A percentile compares a stretch with the other conserved stretches of the same genome.
phyloP scores from a whole-genome alignment of 2,797 vertebrate genomes.

The Syndactyla subalaris region DNA sequence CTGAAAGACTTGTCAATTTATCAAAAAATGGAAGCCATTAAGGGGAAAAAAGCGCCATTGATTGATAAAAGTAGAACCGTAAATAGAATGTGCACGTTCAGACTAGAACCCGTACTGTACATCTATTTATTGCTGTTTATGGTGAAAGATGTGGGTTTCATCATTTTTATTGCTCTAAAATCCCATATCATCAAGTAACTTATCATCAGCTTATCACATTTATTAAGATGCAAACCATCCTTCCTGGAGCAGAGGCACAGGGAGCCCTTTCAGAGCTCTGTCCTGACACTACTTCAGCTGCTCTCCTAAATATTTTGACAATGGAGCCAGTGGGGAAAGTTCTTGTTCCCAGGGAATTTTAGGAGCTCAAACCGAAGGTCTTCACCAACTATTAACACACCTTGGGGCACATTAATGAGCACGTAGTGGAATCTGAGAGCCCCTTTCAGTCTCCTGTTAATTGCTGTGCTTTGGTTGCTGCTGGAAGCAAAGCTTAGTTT shows the following conservation, averaged over 20 bases:
- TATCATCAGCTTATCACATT: background rate
- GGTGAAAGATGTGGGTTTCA: background rate
- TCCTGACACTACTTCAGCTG: slow-evolving; percentile 33
- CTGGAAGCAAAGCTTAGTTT: background rate
- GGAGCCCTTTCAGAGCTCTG: background rate
- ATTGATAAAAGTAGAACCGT: background rate
- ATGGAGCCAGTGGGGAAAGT: slow-evolving; percentile 49
- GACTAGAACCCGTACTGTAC: background rate
- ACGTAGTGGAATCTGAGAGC: background rate
- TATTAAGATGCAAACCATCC: slow-evolving; percentile 31
- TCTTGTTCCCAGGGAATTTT: slow-evolving; percentile 52
- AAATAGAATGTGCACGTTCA: background rate
- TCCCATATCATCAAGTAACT: background rate
- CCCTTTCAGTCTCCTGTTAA: background rate
- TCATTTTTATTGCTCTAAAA: background rate
- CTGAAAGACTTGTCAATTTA: background rate
- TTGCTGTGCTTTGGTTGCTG: background rate
- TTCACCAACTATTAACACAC: slow-evolving; percentile 11
- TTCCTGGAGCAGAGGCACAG: slow-evolving; percentile 1
- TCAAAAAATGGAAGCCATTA: background rate
- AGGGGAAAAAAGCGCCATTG: background rate
- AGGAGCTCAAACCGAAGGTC: slow-evolving; percentile 47
- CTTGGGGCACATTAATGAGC: background rate
- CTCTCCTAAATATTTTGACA: slow-evolving; percentile 64
- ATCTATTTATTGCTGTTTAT: slow-evolving; percentile 10